phyloP scores from a whole-genome alignment of 2,113 vertebrate genomes.

The Lophura nycthemera region DNA sequence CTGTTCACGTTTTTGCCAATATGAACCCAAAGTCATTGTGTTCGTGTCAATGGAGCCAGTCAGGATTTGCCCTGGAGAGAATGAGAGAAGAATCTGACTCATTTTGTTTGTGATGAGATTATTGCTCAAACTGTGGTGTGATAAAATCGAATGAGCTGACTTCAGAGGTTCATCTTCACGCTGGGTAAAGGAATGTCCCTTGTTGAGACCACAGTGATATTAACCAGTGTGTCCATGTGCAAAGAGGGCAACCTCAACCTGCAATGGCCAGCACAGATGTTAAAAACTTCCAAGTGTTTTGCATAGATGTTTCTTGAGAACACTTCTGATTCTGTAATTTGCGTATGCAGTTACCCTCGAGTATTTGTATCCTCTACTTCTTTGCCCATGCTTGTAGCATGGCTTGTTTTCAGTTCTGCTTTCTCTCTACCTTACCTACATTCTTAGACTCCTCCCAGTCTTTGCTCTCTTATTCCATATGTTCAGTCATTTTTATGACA shows the following conservation, averaged over 20 bases:
- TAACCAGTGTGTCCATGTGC: background rate
- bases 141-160: background rate
- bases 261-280: background rate
- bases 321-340: background rate
- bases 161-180: rapidly evolving
- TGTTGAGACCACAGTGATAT: background rate
- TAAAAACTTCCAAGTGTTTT: background rate
- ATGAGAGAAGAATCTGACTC: background rate
- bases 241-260: background rate
- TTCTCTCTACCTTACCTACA: background rate
- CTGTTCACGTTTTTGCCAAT: background rate
- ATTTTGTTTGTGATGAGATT: conserved; percentile 8
- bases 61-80: conserved; percentile 20
- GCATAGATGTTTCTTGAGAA: background rate
- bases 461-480: background rate
- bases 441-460: background rate
- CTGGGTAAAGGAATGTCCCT: background rate
- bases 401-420: background rate
- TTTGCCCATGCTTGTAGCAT: rapidly evolving
- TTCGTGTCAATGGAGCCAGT: conserved; percentile 5
- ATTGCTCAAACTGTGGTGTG: background rate
- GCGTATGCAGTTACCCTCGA: background rate
- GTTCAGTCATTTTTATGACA: background rate
- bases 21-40: background rate
- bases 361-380: background rate